phyloP scores from a whole-genome alignment of 2,113 vertebrate genomes.

The Cyprinodon tularosa region DNA sequence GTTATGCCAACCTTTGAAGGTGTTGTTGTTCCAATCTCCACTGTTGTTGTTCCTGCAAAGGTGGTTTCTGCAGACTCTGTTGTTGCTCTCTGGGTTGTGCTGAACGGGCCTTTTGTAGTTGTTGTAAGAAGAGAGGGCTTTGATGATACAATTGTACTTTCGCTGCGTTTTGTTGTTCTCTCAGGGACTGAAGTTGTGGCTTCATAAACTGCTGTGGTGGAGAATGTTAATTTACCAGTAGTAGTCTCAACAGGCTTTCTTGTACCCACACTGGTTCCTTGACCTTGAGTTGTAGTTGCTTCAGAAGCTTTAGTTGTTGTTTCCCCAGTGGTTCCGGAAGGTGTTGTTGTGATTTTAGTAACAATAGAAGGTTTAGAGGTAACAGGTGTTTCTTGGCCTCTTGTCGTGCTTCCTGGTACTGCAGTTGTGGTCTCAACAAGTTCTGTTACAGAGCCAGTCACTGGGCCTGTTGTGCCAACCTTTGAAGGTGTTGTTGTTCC shows the following conservation, averaged over 20 bases:
- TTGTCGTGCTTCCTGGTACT: background rate
- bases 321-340: background rate
- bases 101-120: background rate
- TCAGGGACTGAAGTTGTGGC: background rate
- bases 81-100: background rate
- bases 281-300: accelerated
- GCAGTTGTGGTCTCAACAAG: slow-evolving; percentile 10
- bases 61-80: background rate
- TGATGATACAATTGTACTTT: slow-evolving; percentile 20
- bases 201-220: slow-evolving; percentile 15
- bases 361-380: background rate
- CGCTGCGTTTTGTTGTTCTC: background rate
- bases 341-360: background rate
- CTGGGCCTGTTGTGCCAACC: background rate
- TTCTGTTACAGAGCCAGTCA: slow-evolving; percentile 12
- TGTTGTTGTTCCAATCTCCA: background rate
- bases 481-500: background rate
- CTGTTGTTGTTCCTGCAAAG: background rate
- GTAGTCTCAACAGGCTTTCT: background rate
- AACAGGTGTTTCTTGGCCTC: background rate
- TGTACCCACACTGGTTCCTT: background rate
- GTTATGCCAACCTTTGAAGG: background rate
- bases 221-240: background rate
- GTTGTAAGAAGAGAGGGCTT: slow-evolving; percentile 1
- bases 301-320: too few species aligned